Evolutionary conservation across 2,888 invertebrate genomes (phyloP), one percentile per base, ranked within the genome.

Genomic region (Lamproptera curius): DNA sequence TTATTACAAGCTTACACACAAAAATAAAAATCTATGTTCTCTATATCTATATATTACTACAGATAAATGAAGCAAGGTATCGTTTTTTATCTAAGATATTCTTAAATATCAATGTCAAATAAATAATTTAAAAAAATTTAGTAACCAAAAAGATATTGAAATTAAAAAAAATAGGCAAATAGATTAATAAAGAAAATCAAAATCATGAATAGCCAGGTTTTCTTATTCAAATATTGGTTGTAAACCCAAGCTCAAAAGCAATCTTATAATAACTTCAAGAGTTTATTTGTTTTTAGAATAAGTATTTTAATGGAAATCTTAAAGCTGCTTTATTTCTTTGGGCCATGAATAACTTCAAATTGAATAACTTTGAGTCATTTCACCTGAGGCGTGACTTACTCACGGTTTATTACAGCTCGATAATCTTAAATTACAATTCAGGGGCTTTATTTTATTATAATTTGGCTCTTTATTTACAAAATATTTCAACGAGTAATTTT

Each of bases 341-440:
- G 47, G 51, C 55, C 53, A 54, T 59, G 67, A 65, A 70, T 72
- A 48, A 58, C 60, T 57, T 52, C 54, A 70, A 73, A 76, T 76
- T 71, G 70, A 74, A 74, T 73, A 75, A 77, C 69, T 77, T 76
- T 55, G 34, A 65, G 67, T 63, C 63, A 67, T 70, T 67, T 49
- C 50, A 41, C 45, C 46, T 49, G 39, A 49, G 39, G 55, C 56
- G 52, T 53, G 53, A 56, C 58, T 61, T 61, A 63, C 63, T 64
- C 63, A 58, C 63, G 60, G 63, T 60, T 57, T 58, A 44, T 44
- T 49, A 59, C 57, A 44, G 51, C 48, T 47, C 55, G 47, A 60
- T 65, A 65, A 67, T 62, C 62, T 52, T 51, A 65, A 70, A 66
- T 73, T 75, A 70, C 72, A 70, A 74, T 71, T 73, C 65, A 35